Conservation (phyloP, 2,888 invertebrate species). For the Tethea ocularis region DNA sequence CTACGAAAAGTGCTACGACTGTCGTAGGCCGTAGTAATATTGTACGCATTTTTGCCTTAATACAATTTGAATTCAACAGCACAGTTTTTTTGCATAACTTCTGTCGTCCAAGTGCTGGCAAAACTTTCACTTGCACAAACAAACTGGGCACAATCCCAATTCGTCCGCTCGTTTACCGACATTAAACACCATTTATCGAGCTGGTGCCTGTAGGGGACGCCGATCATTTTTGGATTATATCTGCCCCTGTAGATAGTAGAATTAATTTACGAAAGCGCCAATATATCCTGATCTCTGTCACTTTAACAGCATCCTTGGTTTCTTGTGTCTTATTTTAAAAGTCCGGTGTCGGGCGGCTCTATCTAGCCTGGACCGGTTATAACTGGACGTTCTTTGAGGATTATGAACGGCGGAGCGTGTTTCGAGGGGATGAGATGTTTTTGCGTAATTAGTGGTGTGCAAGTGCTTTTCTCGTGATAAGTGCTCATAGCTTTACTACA, state of each 20-base stretch:
- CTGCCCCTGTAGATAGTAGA: constrained; percentile 74
- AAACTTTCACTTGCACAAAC: constrained; percentile 31
- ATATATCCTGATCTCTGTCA: constrained; percentile 51
- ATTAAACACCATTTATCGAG: constrained; percentile 78
- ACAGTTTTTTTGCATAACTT: background rate
- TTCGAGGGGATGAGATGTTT: constrained; percentile 69
- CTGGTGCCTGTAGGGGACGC: constrained; percentile 54
- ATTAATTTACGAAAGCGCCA: constrained; percentile 77
- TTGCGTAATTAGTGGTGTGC: constrained; percentile 75
- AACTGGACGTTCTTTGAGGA: constrained; percentile 81
- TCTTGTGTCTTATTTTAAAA: constrained; percentile 24
- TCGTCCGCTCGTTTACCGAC: constrained; percentile 59
- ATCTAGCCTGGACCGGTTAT: constrained; percentile 47
- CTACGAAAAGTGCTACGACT: background rate
- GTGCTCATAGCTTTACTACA: constrained; percentile 26
- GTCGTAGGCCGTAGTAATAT: background rate
- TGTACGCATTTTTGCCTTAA: background rate
- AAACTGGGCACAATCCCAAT: constrained; percentile 26
- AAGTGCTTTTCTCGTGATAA: constrained; percentile 57
- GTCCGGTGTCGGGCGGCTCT: constrained; percentile 30
- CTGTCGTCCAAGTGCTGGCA: background rate
- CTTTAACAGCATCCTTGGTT: constrained; percentile 16
- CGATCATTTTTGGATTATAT: constrained; percentile 82
- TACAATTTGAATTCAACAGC: background rate
- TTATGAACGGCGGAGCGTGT: constrained; percentile 61